A percentile compares a stretch with the other conserved stretches of the same genome.
phyloP scores from a whole-genome alignment of 2,113 vertebrate species.

The Fulmarus glacialis region DNA sequence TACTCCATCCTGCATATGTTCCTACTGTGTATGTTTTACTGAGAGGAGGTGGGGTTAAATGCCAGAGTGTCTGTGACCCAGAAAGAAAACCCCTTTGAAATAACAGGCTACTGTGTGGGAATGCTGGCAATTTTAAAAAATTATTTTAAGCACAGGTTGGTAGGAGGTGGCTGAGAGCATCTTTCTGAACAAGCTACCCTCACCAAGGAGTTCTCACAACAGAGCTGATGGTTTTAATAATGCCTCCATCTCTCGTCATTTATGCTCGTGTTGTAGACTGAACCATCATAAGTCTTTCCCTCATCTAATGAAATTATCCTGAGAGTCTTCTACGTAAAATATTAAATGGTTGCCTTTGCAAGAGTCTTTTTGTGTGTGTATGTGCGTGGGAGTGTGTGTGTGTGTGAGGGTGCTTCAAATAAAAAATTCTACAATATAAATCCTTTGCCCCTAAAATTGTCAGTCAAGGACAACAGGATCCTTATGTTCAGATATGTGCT shows the following conservation, averaged over 20 bases:
- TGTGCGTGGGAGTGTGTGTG: rapidly evolving
- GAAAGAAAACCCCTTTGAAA: not conserved
- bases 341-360: not conserved
- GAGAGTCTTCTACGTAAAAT: not conserved
- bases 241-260: not conserved
- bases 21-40: not conserved
- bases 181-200: not conserved
- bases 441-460: not conserved
- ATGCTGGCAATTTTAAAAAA: not conserved
- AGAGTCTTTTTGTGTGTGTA: not conserved
- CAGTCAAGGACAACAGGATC: not conserved
- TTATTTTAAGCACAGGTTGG: not conserved
- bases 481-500: not conserved
- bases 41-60: not conserved
- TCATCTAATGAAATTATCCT: not conserved
- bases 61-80: not conserved
- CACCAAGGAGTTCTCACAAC: not conserved
- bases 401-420: not conserved
- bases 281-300: not conserved
- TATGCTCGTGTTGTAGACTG: not conserved
- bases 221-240: not conserved
- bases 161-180: not conserved
- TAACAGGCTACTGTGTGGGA: not conserved
- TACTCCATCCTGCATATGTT: not conserved
- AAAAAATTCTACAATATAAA: not conserved